These are phyloP conservation scores for Tenualosa ilisha DNA, from an alignment of 2,797 vertebrate species.

Conservation along the genomic window DNA sequence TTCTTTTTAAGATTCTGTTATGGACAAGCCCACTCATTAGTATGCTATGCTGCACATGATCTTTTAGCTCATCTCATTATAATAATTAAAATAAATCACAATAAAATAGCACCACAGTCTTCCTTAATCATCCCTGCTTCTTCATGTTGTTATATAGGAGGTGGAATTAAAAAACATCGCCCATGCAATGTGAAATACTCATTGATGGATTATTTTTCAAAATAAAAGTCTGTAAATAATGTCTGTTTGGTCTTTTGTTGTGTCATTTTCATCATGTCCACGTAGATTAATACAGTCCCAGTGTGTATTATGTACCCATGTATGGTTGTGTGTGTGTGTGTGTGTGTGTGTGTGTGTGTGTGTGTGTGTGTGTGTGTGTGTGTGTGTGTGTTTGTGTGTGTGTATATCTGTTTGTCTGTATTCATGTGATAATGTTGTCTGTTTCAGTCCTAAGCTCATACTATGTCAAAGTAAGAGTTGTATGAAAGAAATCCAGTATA, in stretches of 20 bases:
- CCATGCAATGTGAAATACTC: constrained; percentile 57
- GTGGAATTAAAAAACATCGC: constrained; percentile 16
- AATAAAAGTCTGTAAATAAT: constrained; percentile 76
- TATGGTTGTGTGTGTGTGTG: constrained; percentile 49
- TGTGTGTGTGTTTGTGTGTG: constrained; percentile 43
- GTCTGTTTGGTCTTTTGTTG: constrained; percentile 64
- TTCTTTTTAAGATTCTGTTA: constrained; percentile 31
- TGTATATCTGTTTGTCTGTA: background rate
- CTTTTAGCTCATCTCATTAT: constrained; percentile 33
- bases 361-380: constrained; percentile 47
- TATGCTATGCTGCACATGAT: constrained; percentile 35
- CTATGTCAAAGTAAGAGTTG: background rate
- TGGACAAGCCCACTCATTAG: constrained; percentile 41
- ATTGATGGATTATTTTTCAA: constrained; percentile 61
- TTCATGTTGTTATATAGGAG: constrained; percentile 48
- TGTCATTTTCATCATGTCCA: constrained; percentile 61
- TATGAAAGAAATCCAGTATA: background rate
- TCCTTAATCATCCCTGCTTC: constrained; percentile 46
- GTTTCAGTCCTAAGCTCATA: constrained; percentile 11
- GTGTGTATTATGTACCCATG: constrained; percentile 16
- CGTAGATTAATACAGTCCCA: background rate
- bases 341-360: constrained; percentile 38
- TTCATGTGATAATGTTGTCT: background rate
- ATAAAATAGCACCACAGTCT: constrained; percentile 39
- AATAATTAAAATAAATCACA: constrained; percentile 38